Conservation (phyloP, 2,888 invertebrate genomes). For the Apoderus coryli region DNA sequence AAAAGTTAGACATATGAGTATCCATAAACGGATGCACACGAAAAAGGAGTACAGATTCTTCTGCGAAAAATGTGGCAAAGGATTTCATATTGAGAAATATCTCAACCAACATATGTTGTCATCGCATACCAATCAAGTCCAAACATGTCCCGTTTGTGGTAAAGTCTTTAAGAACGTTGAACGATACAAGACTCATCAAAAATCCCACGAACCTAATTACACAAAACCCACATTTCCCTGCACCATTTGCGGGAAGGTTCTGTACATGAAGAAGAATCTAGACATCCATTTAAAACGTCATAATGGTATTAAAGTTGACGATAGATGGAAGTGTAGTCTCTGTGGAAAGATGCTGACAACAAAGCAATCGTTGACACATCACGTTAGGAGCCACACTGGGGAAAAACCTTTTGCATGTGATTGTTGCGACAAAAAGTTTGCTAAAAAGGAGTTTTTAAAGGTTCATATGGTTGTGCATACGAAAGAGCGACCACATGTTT, state of each 20-base stretch:
- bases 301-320: slow-evolving; percentile 1
- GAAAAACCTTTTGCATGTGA: slow-evolving; percentile 23
- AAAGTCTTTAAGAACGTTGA: slow-evolving; percentile 19
- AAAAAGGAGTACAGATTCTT: slow-evolving; percentile 31
- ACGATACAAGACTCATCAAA: slow-evolving; percentile 16
- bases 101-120: slow-evolving; percentile 18
- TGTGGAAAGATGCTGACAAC: slow-evolving; percentile 13
- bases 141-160: slow-evolving; percentile 19
- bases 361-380: slow-evolving; percentile 33
- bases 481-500: slow-evolving; percentile 30
- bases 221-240: slow-evolving; percentile 16
- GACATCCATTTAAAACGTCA: slow-evolving; percentile 7
- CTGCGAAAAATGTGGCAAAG: slow-evolving; percentile 21
- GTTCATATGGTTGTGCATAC: slow-evolving; percentile 37
- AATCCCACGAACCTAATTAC: slow-evolving; percentile 18
- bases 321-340: slow-evolving; percentile 9
- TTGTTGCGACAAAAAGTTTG: slow-evolving; percentile 18
- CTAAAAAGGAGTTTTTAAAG: slow-evolving; percentile 15
- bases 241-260: slow-evolving; percentile 18
- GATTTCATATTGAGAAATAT: slow-evolving; percentile 16
- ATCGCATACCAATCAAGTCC: slow-evolving; percentile 18
- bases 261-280: slow-evolving; percentile 1
- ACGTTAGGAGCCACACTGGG: slow-evolving; percentile 25
- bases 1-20: too few relatives aligned
- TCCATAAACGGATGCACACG: too few relatives aligned